A percentile compares a stretch with the other conserved stretches of the same genome.
Conservation (phyloP, 1,140 invertebrate species). For the Sminthurides bifidus region DNA sequence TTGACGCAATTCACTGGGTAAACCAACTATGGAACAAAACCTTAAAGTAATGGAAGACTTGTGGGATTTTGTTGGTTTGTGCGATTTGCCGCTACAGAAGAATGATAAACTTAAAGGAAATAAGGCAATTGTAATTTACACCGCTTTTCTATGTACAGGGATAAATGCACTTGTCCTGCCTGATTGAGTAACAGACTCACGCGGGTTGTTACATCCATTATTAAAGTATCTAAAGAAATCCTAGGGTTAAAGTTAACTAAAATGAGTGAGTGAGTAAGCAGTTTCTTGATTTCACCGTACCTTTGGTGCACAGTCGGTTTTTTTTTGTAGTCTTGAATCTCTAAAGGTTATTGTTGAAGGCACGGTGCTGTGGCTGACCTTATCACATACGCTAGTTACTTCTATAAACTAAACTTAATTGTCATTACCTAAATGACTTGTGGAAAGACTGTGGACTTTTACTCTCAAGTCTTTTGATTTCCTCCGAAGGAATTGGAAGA, state of each 20-base stretch:
- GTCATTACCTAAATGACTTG: background rate
- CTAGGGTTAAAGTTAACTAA: background rate
- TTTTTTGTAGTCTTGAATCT: too few relatives aligned
- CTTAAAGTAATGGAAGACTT: too few relatives aligned
- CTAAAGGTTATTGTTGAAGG: too few relatives aligned
- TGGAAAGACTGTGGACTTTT: background rate
- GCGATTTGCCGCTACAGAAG: too few relatives aligned
- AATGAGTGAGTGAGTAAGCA: background rate
- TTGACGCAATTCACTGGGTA: too few relatives aligned
- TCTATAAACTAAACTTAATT: background rate
- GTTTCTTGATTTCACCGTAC: too few relatives aligned
- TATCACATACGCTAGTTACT: background rate
- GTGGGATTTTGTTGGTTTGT: too few relatives aligned
- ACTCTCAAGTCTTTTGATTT: background rate
- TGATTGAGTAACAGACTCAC: background rate
- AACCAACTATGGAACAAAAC: too few relatives aligned
- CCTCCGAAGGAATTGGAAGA: background rate
- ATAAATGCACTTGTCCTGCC: slow-evolving; percentile 8
- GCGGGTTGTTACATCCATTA: background rate
- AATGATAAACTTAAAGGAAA: too few relatives aligned
- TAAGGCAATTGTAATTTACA: too few relatives aligned
- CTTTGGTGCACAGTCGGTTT: too few relatives aligned
- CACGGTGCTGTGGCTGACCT: too few relatives aligned
- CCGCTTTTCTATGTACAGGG: background rate
- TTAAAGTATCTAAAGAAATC: background rate